Evolutionary conservation across 1,140 invertebrate genomes (phyloP).

Genomic region (Listronotus oregonensis): DNA sequence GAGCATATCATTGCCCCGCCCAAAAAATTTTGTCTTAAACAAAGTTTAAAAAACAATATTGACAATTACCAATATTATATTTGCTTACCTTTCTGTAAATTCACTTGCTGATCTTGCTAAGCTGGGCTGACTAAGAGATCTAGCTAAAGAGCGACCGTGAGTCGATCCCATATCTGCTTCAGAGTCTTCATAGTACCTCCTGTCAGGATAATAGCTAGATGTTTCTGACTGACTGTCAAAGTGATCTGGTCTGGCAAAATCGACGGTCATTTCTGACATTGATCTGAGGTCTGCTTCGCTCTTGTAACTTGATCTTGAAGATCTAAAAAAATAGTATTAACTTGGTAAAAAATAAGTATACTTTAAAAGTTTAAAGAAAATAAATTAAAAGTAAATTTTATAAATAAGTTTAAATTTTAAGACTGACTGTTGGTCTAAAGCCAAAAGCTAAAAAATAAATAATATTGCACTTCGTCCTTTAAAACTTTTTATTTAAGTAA

Average conservation of each 20-base stretch:
- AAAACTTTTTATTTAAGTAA: no score
- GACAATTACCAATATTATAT: no score
- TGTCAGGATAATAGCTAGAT: constrained; percentile 61
- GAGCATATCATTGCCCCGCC: no score
- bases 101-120: constrained; percentile 82
- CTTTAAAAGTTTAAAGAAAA: no score
- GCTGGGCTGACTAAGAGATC: constrained; percentile 80
- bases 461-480: no score
- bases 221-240: constrained; percentile 68
- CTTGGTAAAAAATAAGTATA: no score
- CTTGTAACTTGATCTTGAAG: constrained; percentile 64
- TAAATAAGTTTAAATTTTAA: no score
- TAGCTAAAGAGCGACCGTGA: constrained; percentile 62
- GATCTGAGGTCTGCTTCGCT: constrained; percentile 74
- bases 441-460: no score
- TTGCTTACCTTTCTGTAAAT: constrained; percentile 67
- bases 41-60: no score
- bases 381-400: no score
- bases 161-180: constrained; percentile 60
- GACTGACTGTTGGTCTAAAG: no score
- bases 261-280: constrained; percentile 89
- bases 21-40: no score
- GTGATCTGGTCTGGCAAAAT: constrained; percentile 73
- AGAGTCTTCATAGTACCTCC: constrained; percentile 63
- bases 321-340: constrained; percentile 49